A percentile compares a stretch with the other conserved stretches of the same genome.
phyloP scores from a whole-genome alignment of 2,888 invertebrate species.

The Heliconius erato region DNA sequence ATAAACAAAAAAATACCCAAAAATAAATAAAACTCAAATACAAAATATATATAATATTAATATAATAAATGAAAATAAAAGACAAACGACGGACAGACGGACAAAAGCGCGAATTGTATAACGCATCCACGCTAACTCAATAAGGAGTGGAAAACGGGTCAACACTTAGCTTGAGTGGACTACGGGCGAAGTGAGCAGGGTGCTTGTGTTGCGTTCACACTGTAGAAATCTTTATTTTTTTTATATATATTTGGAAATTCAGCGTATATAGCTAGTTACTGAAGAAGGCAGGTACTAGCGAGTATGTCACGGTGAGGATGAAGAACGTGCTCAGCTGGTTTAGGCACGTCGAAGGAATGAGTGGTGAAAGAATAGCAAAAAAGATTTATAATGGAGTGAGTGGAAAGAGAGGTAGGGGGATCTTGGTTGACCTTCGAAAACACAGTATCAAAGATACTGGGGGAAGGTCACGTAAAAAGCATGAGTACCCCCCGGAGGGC shows the following conservation, averaged over 20 bases:
- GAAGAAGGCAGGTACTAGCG: too few relatives aligned
- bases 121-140: conserved; percentile 37
- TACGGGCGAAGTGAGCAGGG: conserved; percentile 24
- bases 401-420: too few relatives aligned
- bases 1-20: too few relatives aligned
- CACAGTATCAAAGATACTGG: too few relatives aligned
- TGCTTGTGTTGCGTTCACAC: background rate
- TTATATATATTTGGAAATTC: background rate
- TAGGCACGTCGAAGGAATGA: too few relatives aligned
- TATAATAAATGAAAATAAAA: background rate
- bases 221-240: background rate
- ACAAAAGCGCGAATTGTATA: conserved; percentile 39
- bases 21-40: background rate
- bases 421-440: too few relatives aligned
- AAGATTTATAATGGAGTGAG: too few relatives aligned
- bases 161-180: conserved; percentile 41
- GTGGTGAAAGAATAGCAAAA: too few relatives aligned
- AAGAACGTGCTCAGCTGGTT: too few relatives aligned
- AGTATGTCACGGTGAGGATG: too few relatives aligned
- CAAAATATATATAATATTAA: background rate
- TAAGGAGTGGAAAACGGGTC: conserved; percentile 41
- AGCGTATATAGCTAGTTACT: background rate
- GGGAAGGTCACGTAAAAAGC: too few relatives aligned
- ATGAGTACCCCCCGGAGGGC: too few relatives aligned
- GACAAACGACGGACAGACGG: conserved; percentile 11